Percentiles rank a stretch among this genome's conserved stretches.
Evolutionary conservation across 2,888 invertebrate species (phyloP).

Genomic region (Rhabditophanes sp.): DNA sequence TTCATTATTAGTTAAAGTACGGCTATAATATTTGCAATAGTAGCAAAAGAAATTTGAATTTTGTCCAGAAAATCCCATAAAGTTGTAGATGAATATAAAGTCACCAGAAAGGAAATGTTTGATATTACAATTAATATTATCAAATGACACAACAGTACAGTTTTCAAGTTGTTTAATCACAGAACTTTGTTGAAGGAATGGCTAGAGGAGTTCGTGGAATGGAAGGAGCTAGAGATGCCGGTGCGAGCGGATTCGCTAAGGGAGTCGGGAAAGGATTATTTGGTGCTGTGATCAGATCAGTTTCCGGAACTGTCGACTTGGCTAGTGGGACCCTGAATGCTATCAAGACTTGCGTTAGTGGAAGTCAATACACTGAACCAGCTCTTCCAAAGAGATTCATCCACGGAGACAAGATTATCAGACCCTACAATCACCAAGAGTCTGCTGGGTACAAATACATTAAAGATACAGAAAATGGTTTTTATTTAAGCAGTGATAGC

Average conservation of each 20-base stretch:
- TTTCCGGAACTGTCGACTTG: constrained; percentile 87
- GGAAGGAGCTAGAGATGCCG: constrained; percentile 62
- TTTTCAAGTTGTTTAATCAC: too few species aligned
- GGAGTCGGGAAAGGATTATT: constrained; percentile 51
- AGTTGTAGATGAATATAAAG: too few species aligned
- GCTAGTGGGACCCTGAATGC: constrained; percentile 91
- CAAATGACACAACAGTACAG: too few species aligned
- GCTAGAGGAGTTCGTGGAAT: constrained; percentile 55
- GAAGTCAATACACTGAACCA: constrained; percentile 43
- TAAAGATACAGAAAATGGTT: constrained; percentile 60
- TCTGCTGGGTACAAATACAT: constrained; percentile 66
- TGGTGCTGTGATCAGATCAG: constrained; percentile 81
- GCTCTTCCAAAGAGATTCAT: constrained; percentile 70
- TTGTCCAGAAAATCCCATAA: too few species aligned
- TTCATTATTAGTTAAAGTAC: too few species aligned
- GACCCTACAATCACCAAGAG: constrained; percentile 64
- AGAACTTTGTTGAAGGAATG: constrained; percentile 38
- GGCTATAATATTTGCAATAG: too few species aligned
- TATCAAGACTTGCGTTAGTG: constrained; percentile 59
- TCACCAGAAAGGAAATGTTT: too few species aligned
- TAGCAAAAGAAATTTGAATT: too few species aligned
- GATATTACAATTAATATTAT: too few species aligned
- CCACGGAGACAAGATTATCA: constrained; percentile 66
- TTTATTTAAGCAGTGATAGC: constrained; percentile 62
- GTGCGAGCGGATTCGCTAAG: constrained; percentile 58